Base-by-base conservation (phyloP, 2,797 vertebrate species). In the Xerus rutilus region DNA sequence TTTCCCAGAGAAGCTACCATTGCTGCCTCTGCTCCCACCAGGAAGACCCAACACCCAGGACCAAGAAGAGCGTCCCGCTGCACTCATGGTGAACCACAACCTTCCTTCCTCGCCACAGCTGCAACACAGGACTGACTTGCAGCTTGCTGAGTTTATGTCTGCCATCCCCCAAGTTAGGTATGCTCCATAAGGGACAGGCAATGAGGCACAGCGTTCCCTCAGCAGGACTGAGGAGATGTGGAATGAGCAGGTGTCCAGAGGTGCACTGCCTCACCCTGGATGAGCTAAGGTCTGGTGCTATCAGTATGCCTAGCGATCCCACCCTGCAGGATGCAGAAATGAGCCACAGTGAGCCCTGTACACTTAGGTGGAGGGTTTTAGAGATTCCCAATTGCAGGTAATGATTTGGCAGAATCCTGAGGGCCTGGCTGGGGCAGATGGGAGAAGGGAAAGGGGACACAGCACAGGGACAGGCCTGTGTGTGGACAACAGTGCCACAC, bases 181-280 rank as follows among this genome's bases (percentile, higher is more conserved):
- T 0, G 52, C 39, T 28, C 21, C 54, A 32, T 0, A 7, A 43
- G 54, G 47, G 35, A 7, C 9, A 3, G 18, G 18, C 0, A 18
- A 39, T 11, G 47, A 10, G 0, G 20, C 77, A 45, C 11, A 25
- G 39, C 62, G 11, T 5, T 15, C n/a, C 81, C 79, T 70, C 32
- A 47, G 35, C 13, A 72, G 74, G 32, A 39, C 3, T 74, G 23
- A 49, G n/a, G 65, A 12, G 43, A 12, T 30, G 15, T 25, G 35
- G 73, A 39, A 59, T 4, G 20, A 59, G 57, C 21, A 3, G 49
- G 65, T 17, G 5, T 7, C 82, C 78, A 25, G 43, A 30, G 0
- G 11, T 4, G 2, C 28, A 64, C 25, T 25, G 17, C 49, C 57
- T 43, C 39, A 9, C 35, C 45, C 67, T 30, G 23, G 10, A 21